Conservation (phyloP, 2,888 invertebrate species). For the Nysson spinosus region DNA sequence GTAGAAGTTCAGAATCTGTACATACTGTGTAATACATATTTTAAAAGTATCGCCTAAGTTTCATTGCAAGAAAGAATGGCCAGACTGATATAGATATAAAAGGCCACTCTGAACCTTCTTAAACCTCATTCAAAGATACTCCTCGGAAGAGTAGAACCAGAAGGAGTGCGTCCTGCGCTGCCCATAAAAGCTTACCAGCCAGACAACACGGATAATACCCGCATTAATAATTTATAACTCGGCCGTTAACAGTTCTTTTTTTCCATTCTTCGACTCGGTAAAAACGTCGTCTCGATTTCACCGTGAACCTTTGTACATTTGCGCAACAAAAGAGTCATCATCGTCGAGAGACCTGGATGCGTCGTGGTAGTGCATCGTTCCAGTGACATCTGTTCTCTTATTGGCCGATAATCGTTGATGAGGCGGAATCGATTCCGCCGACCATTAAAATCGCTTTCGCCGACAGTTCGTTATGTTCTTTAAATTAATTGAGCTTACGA, state of each 20-base stretch:
- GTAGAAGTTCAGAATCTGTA: no score
- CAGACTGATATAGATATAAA: slow-evolving; percentile 8
- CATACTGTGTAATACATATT: no score
- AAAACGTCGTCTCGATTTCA: slow-evolving; percentile 6
- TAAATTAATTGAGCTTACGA: slow-evolving; percentile 9
- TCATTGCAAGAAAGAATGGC: no score
- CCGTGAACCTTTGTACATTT: slow-evolving; percentile 9
- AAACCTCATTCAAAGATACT: slow-evolving; percentile 37
- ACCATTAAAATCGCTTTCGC: slow-evolving; percentile 25
- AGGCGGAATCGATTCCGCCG: slow-evolving; percentile 10
- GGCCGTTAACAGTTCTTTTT: slow-evolving; percentile 63
- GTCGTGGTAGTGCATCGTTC: neutral
- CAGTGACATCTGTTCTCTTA: slow-evolving; percentile 5
- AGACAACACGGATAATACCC: slow-evolving; percentile 63
- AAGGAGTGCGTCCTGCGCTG: slow-evolving; percentile 31
- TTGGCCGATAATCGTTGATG: slow-evolving; percentile 16
- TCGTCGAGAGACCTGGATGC: neutral
- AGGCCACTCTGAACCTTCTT: no score
- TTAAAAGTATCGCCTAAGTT: no score
- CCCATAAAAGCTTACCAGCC: slow-evolving; percentile 48
- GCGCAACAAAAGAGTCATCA: slow-evolving; percentile 11
- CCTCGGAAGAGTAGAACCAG: slow-evolving; percentile 35
- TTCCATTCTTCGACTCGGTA: slow-evolving; percentile 1
- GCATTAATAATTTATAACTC: slow-evolving; percentile 70
- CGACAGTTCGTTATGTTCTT: slow-evolving; percentile 13